These are phyloP conservation scores for Drepana falcataria DNA, from an alignment of 2,888 invertebrate species.

Conservation along the genomic window DNA sequence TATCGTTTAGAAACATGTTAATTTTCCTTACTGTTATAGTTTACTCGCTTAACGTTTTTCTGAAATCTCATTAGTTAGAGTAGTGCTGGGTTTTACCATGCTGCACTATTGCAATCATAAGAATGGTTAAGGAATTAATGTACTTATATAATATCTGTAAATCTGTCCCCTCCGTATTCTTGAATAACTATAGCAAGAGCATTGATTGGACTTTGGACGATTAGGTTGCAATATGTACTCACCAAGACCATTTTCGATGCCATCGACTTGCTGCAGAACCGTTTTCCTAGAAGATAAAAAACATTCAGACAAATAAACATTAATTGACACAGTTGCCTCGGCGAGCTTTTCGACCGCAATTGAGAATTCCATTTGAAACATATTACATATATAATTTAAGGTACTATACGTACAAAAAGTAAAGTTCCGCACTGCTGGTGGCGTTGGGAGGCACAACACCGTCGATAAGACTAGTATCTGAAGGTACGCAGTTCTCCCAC, in stretches of 20 bases:
- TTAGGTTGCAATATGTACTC: conserved; percentile 15
- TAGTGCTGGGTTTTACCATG: too few relatives aligned
- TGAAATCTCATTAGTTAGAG: too few relatives aligned
- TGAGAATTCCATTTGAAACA: neutral
- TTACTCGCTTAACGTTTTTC: too few relatives aligned
- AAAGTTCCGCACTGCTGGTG: conserved; percentile 79
- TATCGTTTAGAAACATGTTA: neutral
- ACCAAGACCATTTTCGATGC: conserved; percentile 65
- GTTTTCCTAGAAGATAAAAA: conserved; percentile 41
- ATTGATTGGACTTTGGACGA: too few relatives aligned
- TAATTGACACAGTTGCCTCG: too few relatives aligned
- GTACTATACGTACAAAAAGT: conserved; percentile 69
- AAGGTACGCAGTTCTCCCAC: conserved; percentile 73
- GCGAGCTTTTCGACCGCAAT: too few relatives aligned
- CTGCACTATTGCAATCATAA: too few relatives aligned
- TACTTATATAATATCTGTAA: too few relatives aligned
- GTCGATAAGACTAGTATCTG: conserved; percentile 35
- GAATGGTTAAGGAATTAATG: too few relatives aligned
- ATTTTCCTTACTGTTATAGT: neutral
- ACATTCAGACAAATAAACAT: neutral
- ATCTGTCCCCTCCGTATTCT: too few relatives aligned
- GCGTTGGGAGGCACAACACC: conserved; percentile 26
- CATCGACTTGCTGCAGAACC: conserved; percentile 56
- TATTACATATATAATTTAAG: neutral
- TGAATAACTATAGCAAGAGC: too few relatives aligned